Percentiles rank a stretch among this genome's conserved stretches.
phyloP scores from a whole-genome alignment of 2,888 invertebrate species.

The Polydrusus cervinus region DNA sequence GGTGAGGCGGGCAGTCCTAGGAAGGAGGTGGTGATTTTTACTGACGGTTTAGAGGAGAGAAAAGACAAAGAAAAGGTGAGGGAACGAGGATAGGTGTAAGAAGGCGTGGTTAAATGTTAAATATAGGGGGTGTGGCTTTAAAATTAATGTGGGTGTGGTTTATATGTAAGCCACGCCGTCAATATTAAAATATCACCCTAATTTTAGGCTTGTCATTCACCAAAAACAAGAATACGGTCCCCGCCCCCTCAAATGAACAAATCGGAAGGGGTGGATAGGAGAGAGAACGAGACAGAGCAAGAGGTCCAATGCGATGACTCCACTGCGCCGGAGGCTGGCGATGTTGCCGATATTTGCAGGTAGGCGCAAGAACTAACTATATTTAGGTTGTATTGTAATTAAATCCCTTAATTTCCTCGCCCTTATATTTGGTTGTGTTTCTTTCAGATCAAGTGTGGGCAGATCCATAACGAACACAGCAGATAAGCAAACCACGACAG shows the following conservation, averaged over 20 bases:
- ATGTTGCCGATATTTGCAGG: slow-evolving; percentile 20
- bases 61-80: slow-evolving; percentile 61
- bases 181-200: too few species aligned
- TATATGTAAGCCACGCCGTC: too few species aligned
- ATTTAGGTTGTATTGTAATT: not conserved
- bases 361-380: not conserved
- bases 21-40: slow-evolving; percentile 67
- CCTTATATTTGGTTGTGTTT: not conserved
- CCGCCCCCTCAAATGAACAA: slow-evolving; percentile 33
- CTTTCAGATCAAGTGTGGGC: slow-evolving; percentile 3
- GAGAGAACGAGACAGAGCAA: slow-evolving; percentile 47
- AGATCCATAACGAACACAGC: slow-evolving; percentile 8
- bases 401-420: not conserved
- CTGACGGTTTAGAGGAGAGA: slow-evolving; percentile 61
- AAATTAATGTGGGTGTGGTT: too few species aligned
- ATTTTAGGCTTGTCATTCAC: slow-evolving; percentile 46
- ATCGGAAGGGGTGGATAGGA: slow-evolving; percentile 32
- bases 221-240: slow-evolving; percentile 36
- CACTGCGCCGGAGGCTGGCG: slow-evolving; percentile 25
- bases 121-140: too few species aligned
- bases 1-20: slow-evolving; percentile 65
- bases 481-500: slow-evolving; percentile 58
- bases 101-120: too few species aligned
- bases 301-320: slow-evolving; percentile 46
- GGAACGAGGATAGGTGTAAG: too few species aligned